phyloP scores from a whole-genome alignment of 2,797 vertebrate species.

The Euthynnus affinis region DNA sequence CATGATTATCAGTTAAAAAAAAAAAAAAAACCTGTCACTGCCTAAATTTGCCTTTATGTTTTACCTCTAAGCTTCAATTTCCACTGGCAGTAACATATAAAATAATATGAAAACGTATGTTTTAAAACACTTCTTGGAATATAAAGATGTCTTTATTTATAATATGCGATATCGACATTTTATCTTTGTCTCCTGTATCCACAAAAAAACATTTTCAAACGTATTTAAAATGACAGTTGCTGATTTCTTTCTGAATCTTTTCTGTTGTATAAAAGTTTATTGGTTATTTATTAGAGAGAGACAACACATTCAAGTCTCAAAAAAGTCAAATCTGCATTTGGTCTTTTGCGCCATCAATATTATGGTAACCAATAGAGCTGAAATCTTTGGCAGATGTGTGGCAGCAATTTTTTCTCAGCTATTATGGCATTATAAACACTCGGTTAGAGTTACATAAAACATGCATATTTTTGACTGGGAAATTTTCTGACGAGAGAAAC shows the following conservation, averaged over 20 bases:
- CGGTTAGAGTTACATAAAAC: conserved; percentile 99
- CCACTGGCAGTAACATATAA: not conserved
- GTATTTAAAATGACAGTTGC: not conserved
- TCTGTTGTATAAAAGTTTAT: conserved; percentile 29
- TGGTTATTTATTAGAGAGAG: conserved; percentile 51
- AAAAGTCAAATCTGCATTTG: conserved; percentile 68
- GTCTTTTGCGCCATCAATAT: conserved; percentile 67
- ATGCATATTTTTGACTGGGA: conserved; percentile 95
- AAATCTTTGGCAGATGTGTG: conserved; percentile 93
- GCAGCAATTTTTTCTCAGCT: conserved; percentile 93
- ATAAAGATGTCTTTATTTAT: conserved; percentile 3
- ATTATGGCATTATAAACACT: conserved; percentile 99
- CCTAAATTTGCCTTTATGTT: not conserved
- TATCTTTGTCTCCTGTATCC: not conserved
- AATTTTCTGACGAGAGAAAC: conserved; percentile 97
- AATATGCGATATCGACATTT: not conserved
- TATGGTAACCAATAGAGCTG: conserved; percentile 81
- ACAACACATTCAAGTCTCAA: conserved; percentile 51
- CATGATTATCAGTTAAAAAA: conserved; percentile 34
- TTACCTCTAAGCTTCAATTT: conserved; percentile 5
- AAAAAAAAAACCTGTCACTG: conserved; percentile 1
- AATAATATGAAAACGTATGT: not conserved
- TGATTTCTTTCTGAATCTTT: conserved; percentile 17
- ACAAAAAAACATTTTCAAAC: not conserved
- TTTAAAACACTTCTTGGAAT: conserved; percentile 6